Evolutionary conservation across 2,797 vertebrate genomes (phyloP), one percentile per base, ranked within the genome.

Genomic region (Nyctibius grandis): DNA sequence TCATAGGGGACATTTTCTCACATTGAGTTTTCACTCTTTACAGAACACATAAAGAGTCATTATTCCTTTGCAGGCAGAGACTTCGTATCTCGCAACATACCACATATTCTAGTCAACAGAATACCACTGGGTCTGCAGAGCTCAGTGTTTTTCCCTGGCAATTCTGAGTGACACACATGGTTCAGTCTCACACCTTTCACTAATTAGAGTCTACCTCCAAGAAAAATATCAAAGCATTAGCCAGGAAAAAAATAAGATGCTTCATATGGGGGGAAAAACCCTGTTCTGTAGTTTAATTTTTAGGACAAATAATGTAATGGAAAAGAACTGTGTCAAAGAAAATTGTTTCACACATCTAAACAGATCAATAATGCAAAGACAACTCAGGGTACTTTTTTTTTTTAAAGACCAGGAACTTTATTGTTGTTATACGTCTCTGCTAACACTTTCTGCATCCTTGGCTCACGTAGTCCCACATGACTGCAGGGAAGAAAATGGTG

Each of bases 391-490:
- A 15, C n/a, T 40, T 61, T 11, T 26, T 26, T 36, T 65, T 65
- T 44, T 31, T 21, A 31, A n/a, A 54, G 29, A 21, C 36, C 19
- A 65, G 26, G 20, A 85, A 31, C 48, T 63, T 51, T 40, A 91
- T 72, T 91, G 89, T 93, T 95, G 79, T 88, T 81, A 36, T 72
- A 74, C 50, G 95, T 63, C 85, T 97, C 88, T 96, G 90, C 79
- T 96, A 89, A 94, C 38, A 89, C 33, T 96, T 90, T 85, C 81
- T 96, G 75, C 21, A 70, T 94, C 57, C 33, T 93, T 97, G 96
- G 85, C 89, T 97, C 84, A 57, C 36, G 56, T 40, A 85, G 34
- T 83, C 72, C 45, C 68, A 16, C 34, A 57, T 88, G 72, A 89
- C 45, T 79, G n/a, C 11, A 23, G 29, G 51, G 36, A 96, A 91